A percentile compares a stretch with the other conserved stretches of the same genome.
Evolutionary conservation across 2,797 vertebrate species (phyloP).

Genomic region (Eulemur coronatus): DNA sequence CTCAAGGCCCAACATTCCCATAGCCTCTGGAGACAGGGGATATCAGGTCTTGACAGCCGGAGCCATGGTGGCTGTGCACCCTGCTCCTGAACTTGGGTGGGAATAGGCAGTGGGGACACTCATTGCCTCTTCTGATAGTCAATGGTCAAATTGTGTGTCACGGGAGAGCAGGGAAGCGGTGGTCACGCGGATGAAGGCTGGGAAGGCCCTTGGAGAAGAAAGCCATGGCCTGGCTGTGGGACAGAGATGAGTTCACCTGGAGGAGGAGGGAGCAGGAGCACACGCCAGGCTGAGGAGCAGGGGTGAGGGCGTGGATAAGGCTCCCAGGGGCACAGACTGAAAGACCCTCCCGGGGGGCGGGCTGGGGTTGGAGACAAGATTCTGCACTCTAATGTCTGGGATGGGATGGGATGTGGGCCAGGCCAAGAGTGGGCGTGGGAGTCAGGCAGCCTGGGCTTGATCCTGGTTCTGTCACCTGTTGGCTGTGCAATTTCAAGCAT

Average conservation of each 20-base stretch:
- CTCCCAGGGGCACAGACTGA: neutral
- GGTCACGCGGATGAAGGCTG: neutral
- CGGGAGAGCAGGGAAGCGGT: neutral
- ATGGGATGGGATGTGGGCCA: neutral
- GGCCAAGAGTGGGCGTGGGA: neutral
- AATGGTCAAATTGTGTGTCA: neutral
- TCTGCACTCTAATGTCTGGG: neutral
- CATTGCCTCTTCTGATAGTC: neutral
- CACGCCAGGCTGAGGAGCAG: neutral
- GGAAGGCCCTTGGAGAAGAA: neutral
- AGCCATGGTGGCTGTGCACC: neutral
- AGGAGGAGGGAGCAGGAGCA: neutral
- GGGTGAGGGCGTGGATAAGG: accelerated
- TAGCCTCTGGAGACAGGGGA: neutral
- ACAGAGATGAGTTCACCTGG: neutral
- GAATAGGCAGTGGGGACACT: neutral
- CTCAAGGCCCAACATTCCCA: neutral
- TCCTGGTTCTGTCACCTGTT: neutral
- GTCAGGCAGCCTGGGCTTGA: neutral
- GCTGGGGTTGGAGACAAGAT: too few relatives aligned
- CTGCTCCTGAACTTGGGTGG: neutral
- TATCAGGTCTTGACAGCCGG: neutral
- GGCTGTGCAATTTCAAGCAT: neutral
- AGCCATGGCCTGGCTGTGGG: neutral
- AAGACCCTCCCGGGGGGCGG: neutral